These are phyloP conservation scores for Labroides dimidiatus DNA, from an alignment of 2,797 vertebrate genomes.

Conservation along the genomic window DNA sequence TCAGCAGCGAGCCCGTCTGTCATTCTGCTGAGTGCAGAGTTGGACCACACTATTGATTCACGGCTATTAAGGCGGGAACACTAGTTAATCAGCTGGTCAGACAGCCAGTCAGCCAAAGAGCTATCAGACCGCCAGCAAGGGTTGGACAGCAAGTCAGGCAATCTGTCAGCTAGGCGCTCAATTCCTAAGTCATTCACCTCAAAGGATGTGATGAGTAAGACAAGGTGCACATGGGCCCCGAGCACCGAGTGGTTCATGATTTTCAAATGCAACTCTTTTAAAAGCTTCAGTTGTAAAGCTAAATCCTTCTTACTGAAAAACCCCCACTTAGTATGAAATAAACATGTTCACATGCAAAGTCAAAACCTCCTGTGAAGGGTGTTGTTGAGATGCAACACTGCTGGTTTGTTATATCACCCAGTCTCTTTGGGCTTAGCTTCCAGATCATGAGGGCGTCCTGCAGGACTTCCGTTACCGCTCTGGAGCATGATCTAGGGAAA, in stretches of 20 bases:
- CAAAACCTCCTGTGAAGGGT: too few species aligned
- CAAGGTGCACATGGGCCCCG: not conserved
- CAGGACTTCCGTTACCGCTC: too few species aligned
- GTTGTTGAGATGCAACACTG: too few species aligned
- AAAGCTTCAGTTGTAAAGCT: not conserved
- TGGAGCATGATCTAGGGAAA: too few species aligned
- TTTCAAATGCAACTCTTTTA: constrained; percentile 3
- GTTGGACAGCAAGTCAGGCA: constrained; percentile 21
- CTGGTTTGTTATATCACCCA: too few species aligned
- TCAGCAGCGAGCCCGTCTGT: constrained; percentile 41
- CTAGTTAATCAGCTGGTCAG: constrained; percentile 69
- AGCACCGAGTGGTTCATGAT: not conserved
- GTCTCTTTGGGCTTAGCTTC: too few species aligned
- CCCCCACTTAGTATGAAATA: too few species aligned
- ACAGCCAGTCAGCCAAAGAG: constrained; percentile 51
- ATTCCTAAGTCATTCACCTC: constrained; percentile 31
- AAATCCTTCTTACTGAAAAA: too few species aligned
- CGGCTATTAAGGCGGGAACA: constrained; percentile 64
- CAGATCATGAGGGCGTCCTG: too few species aligned
- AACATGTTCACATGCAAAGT: too few species aligned
- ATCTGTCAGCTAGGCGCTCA: constrained; percentile 43
- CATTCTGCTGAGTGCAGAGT: constrained; percentile 53
- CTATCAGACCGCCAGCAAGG: constrained; percentile 38
- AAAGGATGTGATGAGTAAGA: constrained; percentile 33
- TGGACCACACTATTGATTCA: constrained; percentile 62